phyloP scores from a whole-genome alignment of 2,113 vertebrate genomes.

The Talpa occidentalis region DNA sequence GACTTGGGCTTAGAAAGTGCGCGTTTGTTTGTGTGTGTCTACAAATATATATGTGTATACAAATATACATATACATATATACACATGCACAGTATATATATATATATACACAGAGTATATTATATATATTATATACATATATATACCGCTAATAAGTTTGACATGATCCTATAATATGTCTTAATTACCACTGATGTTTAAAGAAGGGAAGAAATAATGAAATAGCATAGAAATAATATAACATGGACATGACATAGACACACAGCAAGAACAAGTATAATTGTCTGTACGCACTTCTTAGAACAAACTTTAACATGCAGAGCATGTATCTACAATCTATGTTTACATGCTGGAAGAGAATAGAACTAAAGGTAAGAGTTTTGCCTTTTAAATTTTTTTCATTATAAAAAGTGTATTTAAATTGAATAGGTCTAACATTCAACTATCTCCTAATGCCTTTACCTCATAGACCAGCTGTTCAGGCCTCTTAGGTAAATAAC shows the following conservation, averaged over 20 bases:
- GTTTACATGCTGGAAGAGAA: conserved; percentile 70
- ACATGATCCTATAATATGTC: neutral
- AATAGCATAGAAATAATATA: conserved; percentile 30
- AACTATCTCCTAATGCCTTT: conserved; percentile 78
- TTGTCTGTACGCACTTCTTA: conserved; percentile 36
- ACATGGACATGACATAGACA: neutral
- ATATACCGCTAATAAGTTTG: neutral
- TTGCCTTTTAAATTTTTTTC: conserved; percentile 74
- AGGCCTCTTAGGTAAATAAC: conserved; percentile 83
- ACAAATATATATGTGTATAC: neutral
- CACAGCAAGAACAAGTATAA: neutral
- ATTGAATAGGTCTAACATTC: conserved; percentile 76
- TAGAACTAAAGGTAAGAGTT: conserved; percentile 71
- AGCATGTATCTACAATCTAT: conserved; percentile 62
- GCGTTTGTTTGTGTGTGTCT: too few relatives aligned
- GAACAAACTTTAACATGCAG: conserved; percentile 58
- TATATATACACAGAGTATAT: neutral
- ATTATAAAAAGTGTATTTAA: conserved; percentile 80
- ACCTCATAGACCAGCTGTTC: conserved; percentile 83
- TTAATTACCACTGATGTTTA: neutral
- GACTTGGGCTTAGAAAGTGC: neutral
- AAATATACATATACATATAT: neutral
- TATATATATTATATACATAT: neutral
- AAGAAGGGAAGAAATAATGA: neutral
- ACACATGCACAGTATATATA: neutral